phyloP scores from a whole-genome alignment of 2,113 vertebrate species.

The Zosterops borbonicus region DNA sequence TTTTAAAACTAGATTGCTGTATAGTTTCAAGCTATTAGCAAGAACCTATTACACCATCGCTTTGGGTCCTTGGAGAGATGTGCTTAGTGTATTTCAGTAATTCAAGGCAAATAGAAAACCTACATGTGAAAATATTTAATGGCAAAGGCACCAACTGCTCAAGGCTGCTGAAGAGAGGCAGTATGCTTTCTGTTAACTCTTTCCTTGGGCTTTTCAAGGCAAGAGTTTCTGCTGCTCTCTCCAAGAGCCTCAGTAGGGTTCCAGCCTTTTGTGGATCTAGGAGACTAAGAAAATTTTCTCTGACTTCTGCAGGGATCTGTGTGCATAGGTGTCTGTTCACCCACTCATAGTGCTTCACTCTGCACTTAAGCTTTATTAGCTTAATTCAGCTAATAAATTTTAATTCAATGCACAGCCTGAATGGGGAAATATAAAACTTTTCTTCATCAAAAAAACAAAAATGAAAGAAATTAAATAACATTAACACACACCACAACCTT shows the following conservation, averaged over 20 bases:
- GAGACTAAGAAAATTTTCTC: background rate
- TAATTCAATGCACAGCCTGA: background rate
- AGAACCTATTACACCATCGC: conserved; percentile 72
- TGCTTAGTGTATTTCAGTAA: conserved; percentile 81
- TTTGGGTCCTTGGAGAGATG: conserved; percentile 76
- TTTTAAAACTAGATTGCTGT: conserved; percentile 83
- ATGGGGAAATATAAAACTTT: background rate
- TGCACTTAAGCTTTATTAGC: background rate
- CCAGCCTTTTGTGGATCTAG: background rate
- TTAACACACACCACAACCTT: accelerated
- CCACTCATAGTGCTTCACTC: accelerated
- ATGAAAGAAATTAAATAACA: background rate
- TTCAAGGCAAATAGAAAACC: conserved; percentile 81
- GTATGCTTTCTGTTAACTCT: conserved; percentile 52
- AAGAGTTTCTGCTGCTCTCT: background rate
- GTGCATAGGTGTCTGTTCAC: background rate
- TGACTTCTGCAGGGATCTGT: background rate
- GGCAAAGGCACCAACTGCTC: conserved; percentile 62
- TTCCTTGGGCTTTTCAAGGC: background rate
- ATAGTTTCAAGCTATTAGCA: conserved; percentile 81
- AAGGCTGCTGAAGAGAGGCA: conserved; percentile 50
- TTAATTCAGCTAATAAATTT: background rate
- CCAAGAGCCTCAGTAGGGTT: background rate
- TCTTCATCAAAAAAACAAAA: background rate
- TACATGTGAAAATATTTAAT: conserved; percentile 81